Evolutionary conservation across 2,888 invertebrate species (phyloP), one percentile per base, ranked within the genome.

Genomic region (Eupithecia abbreviata): DNA sequence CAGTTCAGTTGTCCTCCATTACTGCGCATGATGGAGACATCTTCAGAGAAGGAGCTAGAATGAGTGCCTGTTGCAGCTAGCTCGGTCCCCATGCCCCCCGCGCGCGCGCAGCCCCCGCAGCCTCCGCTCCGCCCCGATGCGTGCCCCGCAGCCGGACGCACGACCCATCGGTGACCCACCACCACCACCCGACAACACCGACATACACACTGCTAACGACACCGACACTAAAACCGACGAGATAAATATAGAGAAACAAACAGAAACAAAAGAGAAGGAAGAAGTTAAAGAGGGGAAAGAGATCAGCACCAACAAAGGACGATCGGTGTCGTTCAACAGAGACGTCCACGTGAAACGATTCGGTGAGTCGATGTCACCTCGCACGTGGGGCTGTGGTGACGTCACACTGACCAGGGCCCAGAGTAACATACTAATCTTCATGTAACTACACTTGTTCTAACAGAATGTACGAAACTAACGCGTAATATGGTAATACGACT

Each of bases 301-400:
- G 86, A 93, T 92, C 91, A 91, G 91, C 85, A 89, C 77, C 41
- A 81, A 77, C 76, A 92, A 95, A 30, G 47, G 47, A 91, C 92
- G 97, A 96, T 92, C 97, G 95, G 98, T 98, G 87, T 98, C 98
- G 91, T 98, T 98, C 96, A 98, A 98, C 96, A 96, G 97, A 93
- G 98, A 98, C 96, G 98, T 98, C 88, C 98, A 98, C 95, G 97
- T 98, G 90, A 98, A 98, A 94, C 96, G 98, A 95, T 98, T 98
- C 95, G 97, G 98, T 97, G 96, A 96, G 97, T 94, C 41, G 66
- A 42, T 18, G 15, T 42, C 66, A 18, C 3, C 18, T 9, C n/a
- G 3, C 7, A 15, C 13, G 41, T 15, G 66, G 66, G 42, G 62
- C 62, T 62, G 62, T 30, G 69, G 69, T 69, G 69, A 69, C 69